These are phyloP conservation scores for Drosophila lini DNA, from an alignment of 1,140 invertebrate species.

Conservation along the genomic window DNA sequence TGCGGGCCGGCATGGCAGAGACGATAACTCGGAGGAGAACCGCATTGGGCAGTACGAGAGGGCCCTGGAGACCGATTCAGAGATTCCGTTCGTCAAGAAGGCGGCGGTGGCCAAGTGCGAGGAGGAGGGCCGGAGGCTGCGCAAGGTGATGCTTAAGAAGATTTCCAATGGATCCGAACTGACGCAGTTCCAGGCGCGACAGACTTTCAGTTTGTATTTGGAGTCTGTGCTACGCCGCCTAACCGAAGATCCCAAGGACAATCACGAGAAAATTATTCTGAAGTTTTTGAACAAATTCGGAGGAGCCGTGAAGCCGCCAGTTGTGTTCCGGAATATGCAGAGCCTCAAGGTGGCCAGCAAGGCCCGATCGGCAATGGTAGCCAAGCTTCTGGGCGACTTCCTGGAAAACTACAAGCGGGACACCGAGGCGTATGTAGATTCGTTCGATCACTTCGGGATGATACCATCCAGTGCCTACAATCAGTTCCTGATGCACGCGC, in stretches of 20 bases:
- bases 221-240: constrained; percentile 90
- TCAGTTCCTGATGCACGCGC: constrained; percentile 86
- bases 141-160: constrained; percentile 73
- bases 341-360: constrained; percentile 88
- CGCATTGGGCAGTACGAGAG: constrained; percentile 81
- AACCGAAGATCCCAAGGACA: constrained; percentile 86
- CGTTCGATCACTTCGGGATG: constrained; percentile 87
- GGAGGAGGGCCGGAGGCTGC: constrained; percentile 70
- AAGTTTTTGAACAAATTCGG: constrained; percentile 93
- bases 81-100: constrained; percentile 70
- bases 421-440: constrained; percentile 90
- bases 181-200: constrained; percentile 88
- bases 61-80: constrained; percentile 60
- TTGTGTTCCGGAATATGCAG: constrained; percentile 85
- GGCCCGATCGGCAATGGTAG: constrained; percentile 93
- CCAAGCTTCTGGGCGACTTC: constrained; percentile 96
- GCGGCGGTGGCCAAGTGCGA: constrained; percentile 65
- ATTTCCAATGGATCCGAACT: constrained; percentile 78
- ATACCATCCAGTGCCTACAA: constrained; percentile 87
- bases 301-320: constrained; percentile 90
- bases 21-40: constrained; percentile 72
- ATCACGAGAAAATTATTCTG: constrained; percentile 89
- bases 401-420: constrained; percentile 94
- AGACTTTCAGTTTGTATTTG: constrained; percentile 93
- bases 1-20: constrained; percentile 23